These are phyloP conservation scores for Spheniscus mendiculus DNA, from an alignment of 2,113 vertebrate genomes.

Conservation along the genomic window DNA sequence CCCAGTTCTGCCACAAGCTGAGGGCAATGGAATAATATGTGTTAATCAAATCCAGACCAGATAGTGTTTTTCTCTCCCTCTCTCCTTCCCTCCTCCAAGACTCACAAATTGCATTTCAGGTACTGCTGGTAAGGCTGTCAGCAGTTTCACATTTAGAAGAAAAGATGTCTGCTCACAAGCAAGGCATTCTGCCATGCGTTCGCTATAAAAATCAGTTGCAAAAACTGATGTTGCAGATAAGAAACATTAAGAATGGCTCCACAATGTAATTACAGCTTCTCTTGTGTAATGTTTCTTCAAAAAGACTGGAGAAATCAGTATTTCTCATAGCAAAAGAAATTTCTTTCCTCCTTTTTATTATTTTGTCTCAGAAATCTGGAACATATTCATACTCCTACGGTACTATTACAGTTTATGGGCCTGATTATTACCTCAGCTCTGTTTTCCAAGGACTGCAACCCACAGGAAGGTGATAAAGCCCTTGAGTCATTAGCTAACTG, in stretches of 20 bases:
- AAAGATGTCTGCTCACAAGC: neutral
- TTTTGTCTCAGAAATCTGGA: neutral
- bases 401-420: neutral
- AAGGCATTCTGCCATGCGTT: neutral
- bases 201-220: neutral
- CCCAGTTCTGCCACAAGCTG: neutral
- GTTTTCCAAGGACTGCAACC: neutral
- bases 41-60: neutral
- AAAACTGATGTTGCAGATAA: neutral
- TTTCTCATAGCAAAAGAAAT: neutral
- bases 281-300: neutral
- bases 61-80: neutral
- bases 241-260: neutral
- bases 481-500: neutral
- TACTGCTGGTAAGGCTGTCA: neutral
- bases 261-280: neutral
- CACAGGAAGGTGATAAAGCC: neutral
- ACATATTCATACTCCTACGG: neutral
- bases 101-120: constrained; percentile 25
- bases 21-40: neutral
- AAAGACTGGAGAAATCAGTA: neutral
- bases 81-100: neutral
- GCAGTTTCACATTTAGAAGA: neutral
- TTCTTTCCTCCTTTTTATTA: neutral
- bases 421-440: neutral